Conservation (phyloP, 2,113 vertebrate species). For the Oncorhynchus keta region DNA sequence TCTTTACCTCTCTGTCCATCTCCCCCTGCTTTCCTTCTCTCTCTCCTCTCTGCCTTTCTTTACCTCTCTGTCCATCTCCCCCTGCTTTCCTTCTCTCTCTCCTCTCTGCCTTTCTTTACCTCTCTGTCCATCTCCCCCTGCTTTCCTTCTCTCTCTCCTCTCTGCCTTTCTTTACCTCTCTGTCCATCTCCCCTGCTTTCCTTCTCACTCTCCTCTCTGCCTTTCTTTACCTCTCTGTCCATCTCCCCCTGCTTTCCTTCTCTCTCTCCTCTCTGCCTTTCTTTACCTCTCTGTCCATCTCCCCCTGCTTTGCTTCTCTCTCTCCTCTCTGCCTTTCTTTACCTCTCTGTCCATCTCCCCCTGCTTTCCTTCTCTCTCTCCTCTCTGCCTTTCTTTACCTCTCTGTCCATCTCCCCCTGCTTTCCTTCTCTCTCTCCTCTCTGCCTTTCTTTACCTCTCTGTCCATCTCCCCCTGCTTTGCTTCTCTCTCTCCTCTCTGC, state of each 20-base stretch:
- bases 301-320: too few species aligned
- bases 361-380: constrained; percentile 16
- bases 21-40: constrained; percentile 24
- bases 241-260: constrained; percentile 9
- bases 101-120: constrained; percentile 26
- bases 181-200: constrained; percentile 21
- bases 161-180: constrained; percentile 18
- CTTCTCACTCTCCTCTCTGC: constrained; percentile 23
- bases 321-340: too few species aligned
- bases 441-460: constrained; percentile 18
- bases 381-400: constrained; percentile 26
- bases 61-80: constrained; percentile 19
- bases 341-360: too few species aligned
- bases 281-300: too few species aligned
- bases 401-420: constrained; percentile 22
- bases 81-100: constrained; percentile 16
- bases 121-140: constrained; percentile 23
- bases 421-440: constrained; percentile 19
- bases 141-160: constrained; percentile 21
- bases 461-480: constrained; percentile 1
- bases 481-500: too few species aligned
- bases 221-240: constrained; percentile 15
- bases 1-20: constrained; percentile 10
- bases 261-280: too few species aligned
- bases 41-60: constrained; percentile 23